phyloP scores from a whole-genome alignment of 2,888 invertebrate genomes.

The Pyrrhosoma nymphula region DNA sequence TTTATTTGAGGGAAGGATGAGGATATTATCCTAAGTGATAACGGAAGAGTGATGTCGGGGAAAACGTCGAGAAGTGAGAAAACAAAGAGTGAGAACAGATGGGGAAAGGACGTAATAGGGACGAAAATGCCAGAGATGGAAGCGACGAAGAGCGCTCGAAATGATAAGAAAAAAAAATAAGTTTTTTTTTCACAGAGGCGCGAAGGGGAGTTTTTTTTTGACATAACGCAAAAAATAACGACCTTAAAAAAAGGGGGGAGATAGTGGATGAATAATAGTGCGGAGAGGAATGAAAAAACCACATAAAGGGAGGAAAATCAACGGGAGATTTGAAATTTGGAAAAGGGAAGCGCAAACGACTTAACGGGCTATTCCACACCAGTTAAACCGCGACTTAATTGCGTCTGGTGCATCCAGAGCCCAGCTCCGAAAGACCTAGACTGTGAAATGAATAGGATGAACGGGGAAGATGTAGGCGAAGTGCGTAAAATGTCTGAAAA shows the following conservation, averaged over 20 bases:
- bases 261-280: background rate
- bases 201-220: background rate
- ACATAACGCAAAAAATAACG: background rate
- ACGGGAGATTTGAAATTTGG: background rate
- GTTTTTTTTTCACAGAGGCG: background rate
- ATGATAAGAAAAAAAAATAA: background rate
- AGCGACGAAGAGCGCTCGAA: background rate
- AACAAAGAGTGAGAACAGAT: background rate
- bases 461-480: no score
- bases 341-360: background rate
- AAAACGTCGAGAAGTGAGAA: background rate
- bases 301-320: background rate
- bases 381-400: no score
- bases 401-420: no score
- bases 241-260: background rate
- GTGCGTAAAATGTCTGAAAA: background rate
- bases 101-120: background rate
- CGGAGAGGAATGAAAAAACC: background rate
- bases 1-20: background rate
- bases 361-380: background rate
- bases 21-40: background rate
- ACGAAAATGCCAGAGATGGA: background rate
- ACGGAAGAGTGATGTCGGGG: background rate
- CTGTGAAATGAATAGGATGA: background rate
- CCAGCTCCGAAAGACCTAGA: no score